Evolutionary conservation across 2,888 invertebrate species (phyloP), one percentile per base, ranked within the genome.

Genomic region (Pseudoips prasinana): DNA sequence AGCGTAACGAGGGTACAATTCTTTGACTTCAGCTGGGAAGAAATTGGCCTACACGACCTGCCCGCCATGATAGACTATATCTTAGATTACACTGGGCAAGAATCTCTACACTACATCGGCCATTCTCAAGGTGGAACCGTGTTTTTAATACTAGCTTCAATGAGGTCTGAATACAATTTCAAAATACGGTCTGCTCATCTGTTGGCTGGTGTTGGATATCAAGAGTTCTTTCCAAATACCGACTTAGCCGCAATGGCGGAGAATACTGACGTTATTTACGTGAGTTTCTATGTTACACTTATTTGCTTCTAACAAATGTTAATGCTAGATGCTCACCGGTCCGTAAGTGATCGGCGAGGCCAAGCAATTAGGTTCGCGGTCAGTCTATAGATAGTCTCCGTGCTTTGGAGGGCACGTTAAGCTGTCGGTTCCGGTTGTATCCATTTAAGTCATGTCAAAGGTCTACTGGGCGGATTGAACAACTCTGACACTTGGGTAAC

Each of bases 111-210:
- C 43, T 88, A 85, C 27, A 62, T 87, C 5, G 87, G 87, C 0
- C 82, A 81, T 58, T 88, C 87, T 4, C 82, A 84, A 64, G 86
- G 86, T 20, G 82, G 81, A 1, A 83, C 86, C 0, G 60, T 42
- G 0, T 83, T 82, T 35, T 33, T 83, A 1, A 66, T 77, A 0
- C 34, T 85, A 25, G 68, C 54, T 18, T 69, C 80, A 1, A 51
- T 80, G 60, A 44, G 49, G 7, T 70, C 77, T 0, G 73, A 76
- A 36, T 85, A 78, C 40, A 78, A 83, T 34, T 25, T 59, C 1
- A 86, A 81, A 47, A 59, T 86, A 19, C 37, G 40, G 1, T 72
- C 83, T 5, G 81, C 66, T 0, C 80, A 86, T 43, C 54, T 84
- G 2, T 34, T 83, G 7, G 86, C 85, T 22, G 76, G 68, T 3